Base-by-base conservation (phyloP, 2,888 invertebrate genomes). In the Noctua pronuba region DNA sequence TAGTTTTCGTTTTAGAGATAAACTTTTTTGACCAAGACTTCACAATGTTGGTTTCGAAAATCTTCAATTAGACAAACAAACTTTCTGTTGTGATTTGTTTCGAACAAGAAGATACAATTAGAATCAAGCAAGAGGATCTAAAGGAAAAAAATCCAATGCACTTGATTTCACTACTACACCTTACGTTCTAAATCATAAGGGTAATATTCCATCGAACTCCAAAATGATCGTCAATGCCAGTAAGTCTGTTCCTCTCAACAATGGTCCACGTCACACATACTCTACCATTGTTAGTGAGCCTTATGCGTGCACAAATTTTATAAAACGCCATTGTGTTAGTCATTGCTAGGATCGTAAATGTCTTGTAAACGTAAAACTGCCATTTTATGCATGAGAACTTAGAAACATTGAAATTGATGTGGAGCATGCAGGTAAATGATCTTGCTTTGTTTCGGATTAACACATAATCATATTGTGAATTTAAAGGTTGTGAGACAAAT, bases 241-340 rank as follows among this genome's bases (percentile, higher is more conserved):
- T 46, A 66, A 73, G 77, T 84, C 86, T 86, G 84, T 73, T 75
- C 44, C 66, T 82, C 75, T 82, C 70, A 74, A 87, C 88, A 88
- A 87, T 88, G 72, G 84, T 70, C 67, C 44, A 79, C 84, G 88
- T 88, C 88, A 88, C 74, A 81, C 82, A 84, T 84, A 82, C 72
- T 77, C 64, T 78, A 73, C 70, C 74, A 88, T 88, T 88, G 88
- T 88, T 86, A 76, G 64, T 69, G 44, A 64, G 73, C 66, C 77
- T 75, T 84, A 69, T 71, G 80, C 83, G 85, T 83, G 87, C 86
- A 85, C 86, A 85, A 84, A 84, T 85, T 86, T 83, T 87, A 84
- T 75, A 88, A 83, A 80, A 87, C 68, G 35, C 82, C 52, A 78
- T 86, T 84, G 84, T 87, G 79, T 84, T 84, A 75, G 66, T 75